These are phyloP conservation scores for Brachyopa scutellaris DNA, from an alignment of 2,888 invertebrate species.

Conservation along the genomic window DNA sequence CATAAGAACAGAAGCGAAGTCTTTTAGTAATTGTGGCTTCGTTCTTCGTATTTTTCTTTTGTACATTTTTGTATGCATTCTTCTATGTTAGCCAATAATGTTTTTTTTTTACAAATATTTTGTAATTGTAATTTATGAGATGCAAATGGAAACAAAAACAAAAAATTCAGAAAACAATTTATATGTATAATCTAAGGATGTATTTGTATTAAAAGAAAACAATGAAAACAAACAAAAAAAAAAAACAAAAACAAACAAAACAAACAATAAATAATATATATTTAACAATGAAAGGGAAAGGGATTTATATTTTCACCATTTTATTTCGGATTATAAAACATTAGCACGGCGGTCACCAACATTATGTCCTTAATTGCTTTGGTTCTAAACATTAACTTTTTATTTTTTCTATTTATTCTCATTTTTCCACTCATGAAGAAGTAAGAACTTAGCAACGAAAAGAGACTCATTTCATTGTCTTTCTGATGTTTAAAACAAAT, in stretches of 20 bases:
- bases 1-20: slow-evolving; percentile 32
- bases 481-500: too few relatives aligned
- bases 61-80: slow-evolving; percentile 67
- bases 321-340: too few relatives aligned
- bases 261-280: slow-evolving; percentile 55
- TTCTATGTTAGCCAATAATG: slow-evolving; percentile 66
- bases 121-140: slow-evolving; percentile 68
- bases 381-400: too few relatives aligned
- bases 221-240: slow-evolving; percentile 1
- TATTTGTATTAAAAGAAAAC: slow-evolving; percentile 48
- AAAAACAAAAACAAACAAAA: slow-evolving; percentile 23
- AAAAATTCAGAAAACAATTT: slow-evolving; percentile 51
- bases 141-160: slow-evolving; percentile 28
- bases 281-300: slow-evolving; percentile 35
- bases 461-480: too few relatives aligned
- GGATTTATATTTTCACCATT: not conserved
- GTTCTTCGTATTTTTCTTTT: slow-evolving; percentile 53
- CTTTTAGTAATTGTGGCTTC: slow-evolving; percentile 3
- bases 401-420: too few relatives aligned
- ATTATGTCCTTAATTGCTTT: too few relatives aligned
- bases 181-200: slow-evolving; percentile 64
- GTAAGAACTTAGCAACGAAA: too few relatives aligned
- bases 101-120: slow-evolving; percentile 68
- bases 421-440: too few relatives aligned
- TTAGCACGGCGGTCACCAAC: too few relatives aligned